Conservation (phyloP, 2,113 vertebrate genomes). For the Lepus timidus region DNA sequence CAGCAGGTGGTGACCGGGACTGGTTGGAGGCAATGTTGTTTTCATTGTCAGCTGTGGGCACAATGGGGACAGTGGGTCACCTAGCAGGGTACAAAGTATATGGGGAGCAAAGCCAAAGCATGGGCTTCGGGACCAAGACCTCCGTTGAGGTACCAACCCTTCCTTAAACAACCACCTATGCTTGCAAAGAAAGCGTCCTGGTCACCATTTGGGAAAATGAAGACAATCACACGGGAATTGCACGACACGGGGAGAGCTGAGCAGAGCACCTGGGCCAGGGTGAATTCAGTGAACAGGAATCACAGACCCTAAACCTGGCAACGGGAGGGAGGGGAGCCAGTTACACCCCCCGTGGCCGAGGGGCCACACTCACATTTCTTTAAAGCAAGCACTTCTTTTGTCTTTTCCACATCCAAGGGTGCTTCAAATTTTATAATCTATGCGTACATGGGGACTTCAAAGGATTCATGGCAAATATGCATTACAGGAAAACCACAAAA, state of each 20-base stretch:
- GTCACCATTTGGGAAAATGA: background rate
- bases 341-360: background rate
- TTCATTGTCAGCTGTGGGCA: slow-evolving; percentile 95
- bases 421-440: no score
- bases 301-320: background rate
- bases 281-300: background rate
- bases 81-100: background rate
- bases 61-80: slow-evolving; percentile 64
- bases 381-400: background rate
- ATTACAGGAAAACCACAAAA: no score
- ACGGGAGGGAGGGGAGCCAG: background rate
- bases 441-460: no score
- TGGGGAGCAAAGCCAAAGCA: rapidly evolving
- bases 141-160: background rate
- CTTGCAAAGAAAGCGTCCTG: background rate
- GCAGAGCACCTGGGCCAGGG: rapidly evolving
- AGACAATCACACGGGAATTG: background rate
- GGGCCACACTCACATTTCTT: background rate
- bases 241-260: background rate
- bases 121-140: background rate
- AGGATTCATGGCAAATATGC: no score
- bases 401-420: background rate
- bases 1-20: slow-evolving; percentile 89
- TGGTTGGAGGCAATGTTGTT: slow-evolving; percentile 95
- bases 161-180: no score